These are phyloP conservation scores for Astropecten irregularis DNA, from an alignment of 53 echinoderm and acorn worm species.

Conservation along the genomic window DNA sequence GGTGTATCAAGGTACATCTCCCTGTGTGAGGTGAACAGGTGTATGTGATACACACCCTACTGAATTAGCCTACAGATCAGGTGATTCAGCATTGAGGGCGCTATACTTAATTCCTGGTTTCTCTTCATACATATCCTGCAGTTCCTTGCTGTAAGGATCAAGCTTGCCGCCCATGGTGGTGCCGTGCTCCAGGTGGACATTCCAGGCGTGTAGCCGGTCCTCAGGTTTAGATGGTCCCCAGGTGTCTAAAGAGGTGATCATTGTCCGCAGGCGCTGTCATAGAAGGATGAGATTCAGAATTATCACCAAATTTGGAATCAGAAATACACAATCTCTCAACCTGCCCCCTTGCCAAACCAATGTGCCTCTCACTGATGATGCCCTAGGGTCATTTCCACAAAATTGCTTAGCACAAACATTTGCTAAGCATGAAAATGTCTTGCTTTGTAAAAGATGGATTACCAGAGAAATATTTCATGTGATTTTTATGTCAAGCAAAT, in stretches of 20 bases:
- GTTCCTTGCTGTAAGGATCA: background rate
- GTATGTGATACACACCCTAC: too few relatives aligned
- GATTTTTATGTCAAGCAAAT: too few relatives aligned
- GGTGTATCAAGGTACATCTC: too few relatives aligned
- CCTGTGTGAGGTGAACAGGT: too few relatives aligned
- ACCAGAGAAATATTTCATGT: too few relatives aligned
- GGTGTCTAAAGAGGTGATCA: slow-evolving; percentile 55
- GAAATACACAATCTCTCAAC: background rate
- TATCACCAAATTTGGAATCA: background rate
- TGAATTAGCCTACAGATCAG: background rate
- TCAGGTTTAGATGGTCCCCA: slow-evolving; percentile 76
- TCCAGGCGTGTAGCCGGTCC: slow-evolving; percentile 80
- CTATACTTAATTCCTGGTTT: background rate
- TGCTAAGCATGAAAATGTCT: too few relatives aligned
- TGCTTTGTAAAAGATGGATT: too few relatives aligned
- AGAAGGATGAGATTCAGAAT: background rate
- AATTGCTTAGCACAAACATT: too few relatives aligned
- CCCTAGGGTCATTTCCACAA: too few relatives aligned
- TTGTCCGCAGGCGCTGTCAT: slow-evolving; percentile 59
- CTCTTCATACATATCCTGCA: background rate
- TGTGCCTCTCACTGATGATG: too few relatives aligned
- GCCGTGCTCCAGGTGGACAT: slow-evolving; percentile 64
- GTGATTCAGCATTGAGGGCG: background rate
- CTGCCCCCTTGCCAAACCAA: background rate
- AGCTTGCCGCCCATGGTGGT: slow-evolving; percentile 83